These are phyloP conservation scores for Scolopax bukidnonensis DNA, from an alignment of 2,797 vertebrate genomes.

Conservation along the genomic window DNA sequence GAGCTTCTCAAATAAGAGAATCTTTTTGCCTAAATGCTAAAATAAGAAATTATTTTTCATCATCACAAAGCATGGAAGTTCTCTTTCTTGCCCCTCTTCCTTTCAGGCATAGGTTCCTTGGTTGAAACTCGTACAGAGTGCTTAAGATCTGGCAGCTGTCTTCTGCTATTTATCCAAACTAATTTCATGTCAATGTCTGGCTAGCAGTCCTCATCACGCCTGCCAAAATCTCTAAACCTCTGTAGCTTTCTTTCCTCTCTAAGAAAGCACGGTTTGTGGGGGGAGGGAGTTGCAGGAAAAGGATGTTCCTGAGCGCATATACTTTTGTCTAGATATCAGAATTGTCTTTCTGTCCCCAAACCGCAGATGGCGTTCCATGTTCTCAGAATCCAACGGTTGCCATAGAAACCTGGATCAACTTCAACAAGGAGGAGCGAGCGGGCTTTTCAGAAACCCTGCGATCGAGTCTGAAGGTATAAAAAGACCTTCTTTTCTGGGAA, in stretches of 20 bases:
- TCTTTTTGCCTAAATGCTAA: background rate
- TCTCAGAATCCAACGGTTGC: slow-evolving; percentile 94
- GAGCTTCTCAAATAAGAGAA: background rate
- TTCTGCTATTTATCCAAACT: background rate
- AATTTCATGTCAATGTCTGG: background rate
- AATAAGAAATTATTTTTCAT: background rate
- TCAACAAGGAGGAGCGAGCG: slow-evolving; percentile 95
- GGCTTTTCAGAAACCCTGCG: slow-evolving; percentile 89
- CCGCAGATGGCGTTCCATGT: slow-evolving; percentile 92
- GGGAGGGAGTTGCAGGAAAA: background rate
- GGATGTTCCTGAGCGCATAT: background rate
- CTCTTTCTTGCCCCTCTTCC: background rate
- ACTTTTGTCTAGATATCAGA: background rate
- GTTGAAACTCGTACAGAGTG: background rate
- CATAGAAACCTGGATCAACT: slow-evolving; percentile 95
- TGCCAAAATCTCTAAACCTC: background rate
- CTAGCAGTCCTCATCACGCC: background rate
- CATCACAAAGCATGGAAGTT: fast-evolving
- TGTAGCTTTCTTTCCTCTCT: background rate
- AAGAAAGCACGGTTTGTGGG: background rate
- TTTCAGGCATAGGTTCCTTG: background rate
- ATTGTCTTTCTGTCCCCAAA: slow-evolving; percentile 49
- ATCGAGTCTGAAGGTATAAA: slow-evolving; percentile 91
- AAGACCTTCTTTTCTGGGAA: background rate
- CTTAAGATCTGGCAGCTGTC: background rate